These are phyloP conservation scores for Brachionus paranguensis DNA, from an alignment of 1,140 invertebrate genomes.

Conservation along the genomic window DNA sequence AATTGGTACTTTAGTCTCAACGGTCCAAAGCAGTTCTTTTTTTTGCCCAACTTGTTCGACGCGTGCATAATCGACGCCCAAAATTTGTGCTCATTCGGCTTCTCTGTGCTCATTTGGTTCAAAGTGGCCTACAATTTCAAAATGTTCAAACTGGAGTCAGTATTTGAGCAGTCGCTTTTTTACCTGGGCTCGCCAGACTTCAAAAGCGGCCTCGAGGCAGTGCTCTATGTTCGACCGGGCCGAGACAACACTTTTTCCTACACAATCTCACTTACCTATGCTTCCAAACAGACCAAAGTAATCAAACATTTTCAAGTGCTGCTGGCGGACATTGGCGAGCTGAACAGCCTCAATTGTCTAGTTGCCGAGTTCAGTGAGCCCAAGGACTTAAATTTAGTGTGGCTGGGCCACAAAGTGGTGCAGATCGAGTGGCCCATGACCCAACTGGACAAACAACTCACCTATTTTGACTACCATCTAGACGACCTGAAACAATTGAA, in stretches of 20 bases:
- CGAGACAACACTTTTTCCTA: not conserved
- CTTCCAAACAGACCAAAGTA: not conserved
- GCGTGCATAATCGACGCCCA: constrained; percentile 27
- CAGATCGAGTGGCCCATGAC: not conserved
- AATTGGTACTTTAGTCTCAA: constrained; percentile 22
- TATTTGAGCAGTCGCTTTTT: not conserved
- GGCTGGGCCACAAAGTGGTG: not conserved
- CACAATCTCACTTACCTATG: not conserved
- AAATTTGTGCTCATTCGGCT: constrained; percentile 34
- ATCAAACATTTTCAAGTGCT: not conserved
- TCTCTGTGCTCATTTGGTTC: not conserved
- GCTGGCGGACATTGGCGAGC: not conserved
- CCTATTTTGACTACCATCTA: not conserved
- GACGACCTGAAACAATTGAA: not conserved
- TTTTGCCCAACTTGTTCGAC: not conserved
- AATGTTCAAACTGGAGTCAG: not conserved
- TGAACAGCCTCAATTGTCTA: constrained; percentile 23
- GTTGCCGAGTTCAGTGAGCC: not conserved
- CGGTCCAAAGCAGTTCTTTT: constrained; percentile 10
- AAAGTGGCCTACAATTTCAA: constrained; percentile 11
- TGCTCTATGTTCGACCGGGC: not conserved
- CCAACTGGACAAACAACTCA: not conserved
- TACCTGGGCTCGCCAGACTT: constrained; percentile 1
- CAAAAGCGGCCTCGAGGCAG: not conserved
- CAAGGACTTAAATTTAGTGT: not conserved